A percentile compares a stretch with the other conserved stretches of the same genome.
Conservation (phyloP, 2,797 vertebrate genomes). For the Micropoecilia bifurca region DNA sequence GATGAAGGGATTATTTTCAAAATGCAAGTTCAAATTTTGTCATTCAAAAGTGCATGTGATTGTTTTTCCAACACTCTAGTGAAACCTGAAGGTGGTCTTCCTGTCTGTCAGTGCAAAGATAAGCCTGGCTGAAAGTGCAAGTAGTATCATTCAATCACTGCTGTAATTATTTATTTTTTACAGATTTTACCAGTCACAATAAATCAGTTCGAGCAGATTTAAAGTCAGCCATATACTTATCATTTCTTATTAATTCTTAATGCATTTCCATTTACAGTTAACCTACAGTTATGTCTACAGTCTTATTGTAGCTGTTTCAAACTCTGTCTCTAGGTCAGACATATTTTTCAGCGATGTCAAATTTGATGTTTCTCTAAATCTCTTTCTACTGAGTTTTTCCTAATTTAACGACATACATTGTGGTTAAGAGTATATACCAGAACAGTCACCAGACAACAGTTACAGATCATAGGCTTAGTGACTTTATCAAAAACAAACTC, state of each 20-base stretch:
- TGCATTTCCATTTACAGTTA: background rate
- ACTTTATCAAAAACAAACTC: background rate
- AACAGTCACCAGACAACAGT: conserved; percentile 56
- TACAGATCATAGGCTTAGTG: conserved; percentile 62
- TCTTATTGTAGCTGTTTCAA: background rate
- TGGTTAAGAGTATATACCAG: conserved; percentile 20
- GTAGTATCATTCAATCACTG: background rate
- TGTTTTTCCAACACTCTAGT: background rate
- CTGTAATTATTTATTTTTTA: background rate
- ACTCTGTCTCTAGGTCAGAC: background rate
- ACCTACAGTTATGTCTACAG: no score
- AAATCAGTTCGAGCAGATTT: background rate
- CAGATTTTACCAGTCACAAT: background rate
- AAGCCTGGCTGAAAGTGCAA: background rate
- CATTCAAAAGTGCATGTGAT: background rate
- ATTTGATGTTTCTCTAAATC: background rate
- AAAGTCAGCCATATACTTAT: background rate
- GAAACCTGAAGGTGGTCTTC: background rate
- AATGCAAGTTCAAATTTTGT: background rate
- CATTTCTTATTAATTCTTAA: background rate
- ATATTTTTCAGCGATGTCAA: background rate
- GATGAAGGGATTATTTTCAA: background rate
- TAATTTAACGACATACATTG: background rate
- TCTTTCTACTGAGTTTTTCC: background rate
- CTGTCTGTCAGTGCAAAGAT: background rate